These are phyloP conservation scores for Oligia strigilis DNA, from an alignment of 2,888 invertebrate genomes.

Conservation along the genomic window DNA sequence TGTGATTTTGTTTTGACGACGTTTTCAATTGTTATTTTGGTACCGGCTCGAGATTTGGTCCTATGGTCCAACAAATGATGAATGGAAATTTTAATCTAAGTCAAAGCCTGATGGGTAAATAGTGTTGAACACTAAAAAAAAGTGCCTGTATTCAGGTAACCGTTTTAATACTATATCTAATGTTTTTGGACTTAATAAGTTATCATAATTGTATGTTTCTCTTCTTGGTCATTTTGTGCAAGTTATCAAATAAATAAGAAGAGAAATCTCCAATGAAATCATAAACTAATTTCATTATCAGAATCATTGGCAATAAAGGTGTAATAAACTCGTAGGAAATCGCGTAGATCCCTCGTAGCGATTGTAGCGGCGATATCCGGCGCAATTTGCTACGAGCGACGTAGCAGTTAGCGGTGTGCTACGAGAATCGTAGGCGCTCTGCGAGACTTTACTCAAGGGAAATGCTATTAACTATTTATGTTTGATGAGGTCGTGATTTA, in stretches of 20 bases:
- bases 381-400: conserved; percentile 62
- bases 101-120: too few species aligned
- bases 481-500: conserved; percentile 5
- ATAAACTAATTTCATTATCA: neutral
- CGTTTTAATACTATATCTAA: neutral
- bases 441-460: conserved; percentile 15
- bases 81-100: too few species aligned
- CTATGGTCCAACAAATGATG: neutral
- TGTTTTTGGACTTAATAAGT: neutral
- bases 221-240: neutral
- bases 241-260: neutral
- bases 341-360: conserved; percentile 55
- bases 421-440: conserved; percentile 47
- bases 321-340: conserved; percentile 45
- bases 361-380: conserved; percentile 53
- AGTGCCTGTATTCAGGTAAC: neutral
- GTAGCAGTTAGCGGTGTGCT: conserved; percentile 43
- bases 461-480: conserved; percentile 2
- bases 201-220: neutral
- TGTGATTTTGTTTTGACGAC: neutral
- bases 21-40: neutral
- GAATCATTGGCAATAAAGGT: neutral
- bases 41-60: neutral
- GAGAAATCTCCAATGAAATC: neutral
- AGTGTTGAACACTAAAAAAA: neutral